Percentiles rank a stretch among this genome's conserved stretches.
These are phyloP conservation scores for Montipora foliosa DNA, from an alignment of 64 coral and sea anemone species.

Conservation along the genomic window DNA sequence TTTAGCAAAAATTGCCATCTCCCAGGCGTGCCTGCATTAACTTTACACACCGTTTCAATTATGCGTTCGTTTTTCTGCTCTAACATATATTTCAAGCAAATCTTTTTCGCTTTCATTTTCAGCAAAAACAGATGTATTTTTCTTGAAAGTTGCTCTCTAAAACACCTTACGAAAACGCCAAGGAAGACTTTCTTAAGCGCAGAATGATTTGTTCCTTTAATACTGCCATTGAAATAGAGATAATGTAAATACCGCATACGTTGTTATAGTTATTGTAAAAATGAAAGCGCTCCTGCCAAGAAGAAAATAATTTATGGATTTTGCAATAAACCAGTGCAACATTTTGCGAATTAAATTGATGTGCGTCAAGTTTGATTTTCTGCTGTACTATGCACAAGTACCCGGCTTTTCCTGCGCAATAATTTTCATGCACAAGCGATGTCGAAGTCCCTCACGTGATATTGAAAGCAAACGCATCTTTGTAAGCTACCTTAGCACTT, in stretches of 20 bases:
- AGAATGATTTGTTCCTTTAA: background rate
- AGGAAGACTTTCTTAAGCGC: background rate
- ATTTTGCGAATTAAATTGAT: constrained; percentile 28
- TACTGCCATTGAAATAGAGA: constrained; percentile 1
- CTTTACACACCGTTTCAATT: background rate
- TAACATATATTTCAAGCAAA: constrained; percentile 11
- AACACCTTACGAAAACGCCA: background rate
- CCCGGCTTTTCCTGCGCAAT: background rate
- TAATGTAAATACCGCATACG: constrained; percentile 3
- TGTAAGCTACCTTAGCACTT: background rate
- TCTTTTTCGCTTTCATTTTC: background rate
- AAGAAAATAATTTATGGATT: constrained; percentile 33
- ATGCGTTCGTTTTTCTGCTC: background rate
- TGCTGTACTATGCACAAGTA: background rate
- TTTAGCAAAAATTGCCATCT: background rate
- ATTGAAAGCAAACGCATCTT: background rate
- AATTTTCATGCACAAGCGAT: background rate
- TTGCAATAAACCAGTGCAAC: constrained; percentile 47
- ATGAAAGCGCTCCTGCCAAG: background rate
- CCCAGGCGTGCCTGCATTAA: constrained; percentile 27
- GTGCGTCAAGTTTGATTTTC: constrained; percentile 20
- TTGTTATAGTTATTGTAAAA: constrained; percentile 4
- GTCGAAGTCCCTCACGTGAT: constrained; percentile 1
- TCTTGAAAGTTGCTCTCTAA: background rate
- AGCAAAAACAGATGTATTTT: background rate